Percentiles rank a stretch among this genome's conserved stretches.
phyloP scores from a whole-genome alignment of 53 echinoderm and acorn worm genomes.

The Astropecten irregularis region DNA sequence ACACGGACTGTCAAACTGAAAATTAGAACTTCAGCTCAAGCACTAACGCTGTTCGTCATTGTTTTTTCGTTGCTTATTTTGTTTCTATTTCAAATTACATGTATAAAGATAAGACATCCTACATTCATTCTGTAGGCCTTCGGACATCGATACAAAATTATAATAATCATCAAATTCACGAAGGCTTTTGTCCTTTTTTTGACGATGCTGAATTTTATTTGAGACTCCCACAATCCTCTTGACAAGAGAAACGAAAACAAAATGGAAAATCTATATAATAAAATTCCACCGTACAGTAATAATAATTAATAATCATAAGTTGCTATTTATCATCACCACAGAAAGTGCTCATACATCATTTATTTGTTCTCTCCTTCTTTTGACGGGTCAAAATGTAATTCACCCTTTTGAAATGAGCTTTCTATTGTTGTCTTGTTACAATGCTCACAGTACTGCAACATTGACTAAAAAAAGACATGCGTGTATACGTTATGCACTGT shows the following conservation, averaged over 20 bases:
- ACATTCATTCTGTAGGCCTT: no score
- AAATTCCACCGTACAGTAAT: constrained; percentile 35
- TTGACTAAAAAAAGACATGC: neutral
- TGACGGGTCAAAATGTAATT: neutral
- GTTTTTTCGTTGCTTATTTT: no score
- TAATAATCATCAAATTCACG: no score
- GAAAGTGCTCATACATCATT: neutral
- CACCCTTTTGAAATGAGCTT: neutral
- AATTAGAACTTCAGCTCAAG: no score
- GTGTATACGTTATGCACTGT: constrained; percentile 29
- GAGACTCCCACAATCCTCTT: neutral
- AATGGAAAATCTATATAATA: no score
- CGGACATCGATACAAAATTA: no score
- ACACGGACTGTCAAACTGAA: no score
- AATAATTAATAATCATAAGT: constrained; percentile 5
- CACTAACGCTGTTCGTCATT: no score
- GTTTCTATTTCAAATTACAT: no score
- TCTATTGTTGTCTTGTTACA: neutral
- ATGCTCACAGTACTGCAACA: constrained; percentile 24
- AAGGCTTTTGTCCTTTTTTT: no score
- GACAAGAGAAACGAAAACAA: constrained; percentile 19
- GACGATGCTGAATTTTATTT: constrained; percentile 34
- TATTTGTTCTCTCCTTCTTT: neutral
- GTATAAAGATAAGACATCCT: no score
- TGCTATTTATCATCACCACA: constrained; percentile 27